Percentiles rank a stretch among this genome's conserved stretches.
These are phyloP conservation scores for Galago senegalensis DNA, from an alignment of 2,797 vertebrate genomes.

Conservation along the genomic window DNA sequence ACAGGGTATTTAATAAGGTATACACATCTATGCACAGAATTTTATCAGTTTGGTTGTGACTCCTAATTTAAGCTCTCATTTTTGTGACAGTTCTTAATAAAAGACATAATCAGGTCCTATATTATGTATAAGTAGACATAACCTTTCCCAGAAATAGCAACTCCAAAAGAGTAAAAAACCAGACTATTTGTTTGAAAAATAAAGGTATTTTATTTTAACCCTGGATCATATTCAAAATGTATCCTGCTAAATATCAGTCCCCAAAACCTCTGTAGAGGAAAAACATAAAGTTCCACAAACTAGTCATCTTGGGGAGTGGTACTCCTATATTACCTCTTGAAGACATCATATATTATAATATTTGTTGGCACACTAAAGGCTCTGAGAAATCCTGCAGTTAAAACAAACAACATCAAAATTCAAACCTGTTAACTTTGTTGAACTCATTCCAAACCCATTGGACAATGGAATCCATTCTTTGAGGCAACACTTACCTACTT, in stretches of 20 bases:
- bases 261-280: neutral
- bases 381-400: neutral
- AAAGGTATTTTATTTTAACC: neutral
- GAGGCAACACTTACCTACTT: neutral
- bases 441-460: constrained; percentile 2
- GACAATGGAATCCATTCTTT: neutral
- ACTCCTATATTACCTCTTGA: neutral
- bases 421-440: neutral
- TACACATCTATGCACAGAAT: neutral
- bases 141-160: neutral
- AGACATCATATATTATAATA: neutral
- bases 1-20: neutral
- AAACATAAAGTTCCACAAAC: neutral
- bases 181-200: neutral
- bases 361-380: neutral
- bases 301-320: neutral
- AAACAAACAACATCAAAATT: constrained; percentile 6
- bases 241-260: neutral
- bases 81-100: neutral
- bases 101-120: neutral
- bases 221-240: neutral
- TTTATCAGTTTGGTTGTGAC: neutral
- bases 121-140: neutral
- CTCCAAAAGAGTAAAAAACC: neutral
- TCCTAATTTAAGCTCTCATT: constrained; percentile 23